phyloP scores from a whole-genome alignment of 2,113 vertebrate species.

The Pimephales promelas region DNA sequence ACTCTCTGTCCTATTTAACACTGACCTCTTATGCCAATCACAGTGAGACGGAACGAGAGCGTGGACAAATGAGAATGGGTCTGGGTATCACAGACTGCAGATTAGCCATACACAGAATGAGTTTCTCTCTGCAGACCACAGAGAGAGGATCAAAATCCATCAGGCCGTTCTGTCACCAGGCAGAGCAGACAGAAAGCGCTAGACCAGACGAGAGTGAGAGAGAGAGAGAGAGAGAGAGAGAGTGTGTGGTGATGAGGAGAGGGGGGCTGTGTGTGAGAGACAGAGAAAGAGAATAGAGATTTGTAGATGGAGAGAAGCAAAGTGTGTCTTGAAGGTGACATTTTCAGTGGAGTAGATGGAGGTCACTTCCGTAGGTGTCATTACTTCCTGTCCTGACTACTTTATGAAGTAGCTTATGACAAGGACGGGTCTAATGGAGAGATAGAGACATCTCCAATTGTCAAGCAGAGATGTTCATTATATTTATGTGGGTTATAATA shows the following conservation, averaged over 20 bases:
- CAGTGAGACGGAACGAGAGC: not conserved
- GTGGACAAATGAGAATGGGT: not conserved
- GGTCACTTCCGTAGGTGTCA: slow-evolving; percentile 6
- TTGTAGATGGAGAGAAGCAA: slow-evolving; percentile 12
- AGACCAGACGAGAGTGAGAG: slow-evolving; percentile 18
- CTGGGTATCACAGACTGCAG: slow-evolving; percentile 24
- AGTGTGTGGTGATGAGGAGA: not conserved
- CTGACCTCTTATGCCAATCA: slow-evolving; percentile 38
- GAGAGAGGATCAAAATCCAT: slow-evolving; percentile 32
- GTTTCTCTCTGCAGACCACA: slow-evolving; percentile 30
- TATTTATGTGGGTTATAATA: not conserved
- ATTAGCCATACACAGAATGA: slow-evolving; percentile 20
- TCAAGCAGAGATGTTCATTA: not conserved
- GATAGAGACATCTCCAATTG: not conserved
- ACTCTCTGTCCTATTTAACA: slow-evolving; percentile 48
- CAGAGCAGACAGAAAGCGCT: slow-evolving; percentile 39
- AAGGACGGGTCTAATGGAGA: not conserved
- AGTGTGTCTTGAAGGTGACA: slow-evolving; percentile 10
- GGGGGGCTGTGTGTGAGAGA: not conserved
- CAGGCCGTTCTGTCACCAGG: slow-evolving; percentile 43
- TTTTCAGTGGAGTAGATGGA: not conserved
- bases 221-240: not conserved
- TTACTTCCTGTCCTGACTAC: not conserved
- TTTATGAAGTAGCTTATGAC: not conserved
- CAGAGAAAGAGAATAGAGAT: not conserved